Evolutionary conservation across 2,113 vertebrate species (phyloP).

Genomic region (Oenanthe melanoleuca): DNA sequence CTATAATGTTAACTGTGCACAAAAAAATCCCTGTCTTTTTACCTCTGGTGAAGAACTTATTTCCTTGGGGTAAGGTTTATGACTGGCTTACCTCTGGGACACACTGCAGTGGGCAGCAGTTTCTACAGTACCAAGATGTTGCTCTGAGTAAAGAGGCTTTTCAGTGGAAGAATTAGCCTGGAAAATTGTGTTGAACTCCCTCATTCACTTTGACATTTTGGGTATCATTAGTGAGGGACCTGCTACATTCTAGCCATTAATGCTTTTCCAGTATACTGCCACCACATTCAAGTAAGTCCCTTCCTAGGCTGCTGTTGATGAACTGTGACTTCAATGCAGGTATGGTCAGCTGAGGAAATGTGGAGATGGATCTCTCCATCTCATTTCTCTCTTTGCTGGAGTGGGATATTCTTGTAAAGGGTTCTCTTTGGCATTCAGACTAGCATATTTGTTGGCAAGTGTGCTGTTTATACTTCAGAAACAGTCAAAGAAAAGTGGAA

Average conservation of each 20-base stretch:
- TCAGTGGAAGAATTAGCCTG: background rate
- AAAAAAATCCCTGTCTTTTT: background rate
- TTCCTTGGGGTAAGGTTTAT: rapidly evolving
- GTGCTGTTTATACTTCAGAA: background rate
- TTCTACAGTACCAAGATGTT: background rate
- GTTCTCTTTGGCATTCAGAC: background rate
- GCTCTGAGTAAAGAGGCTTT: background rate
- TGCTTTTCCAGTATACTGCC: background rate
- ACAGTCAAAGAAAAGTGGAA: background rate
- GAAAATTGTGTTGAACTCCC: background rate
- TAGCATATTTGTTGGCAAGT: background rate
- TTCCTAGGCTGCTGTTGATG: background rate
- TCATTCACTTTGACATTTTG: background rate
- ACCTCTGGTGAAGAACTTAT: background rate
- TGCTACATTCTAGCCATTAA: background rate
- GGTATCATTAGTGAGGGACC: background rate
- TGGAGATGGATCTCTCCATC: background rate
- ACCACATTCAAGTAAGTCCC: background rate
- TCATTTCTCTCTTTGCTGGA: background rate
- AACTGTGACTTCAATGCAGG: background rate
- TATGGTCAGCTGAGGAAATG: background rate
- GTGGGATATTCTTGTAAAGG: background rate
- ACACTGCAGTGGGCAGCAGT: background rate
- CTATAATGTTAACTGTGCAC: background rate
- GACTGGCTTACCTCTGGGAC: background rate